These are phyloP conservation scores for Odontesthes bonariensis DNA, from an alignment of 2,113 vertebrate genomes.

Conservation along the genomic window DNA sequence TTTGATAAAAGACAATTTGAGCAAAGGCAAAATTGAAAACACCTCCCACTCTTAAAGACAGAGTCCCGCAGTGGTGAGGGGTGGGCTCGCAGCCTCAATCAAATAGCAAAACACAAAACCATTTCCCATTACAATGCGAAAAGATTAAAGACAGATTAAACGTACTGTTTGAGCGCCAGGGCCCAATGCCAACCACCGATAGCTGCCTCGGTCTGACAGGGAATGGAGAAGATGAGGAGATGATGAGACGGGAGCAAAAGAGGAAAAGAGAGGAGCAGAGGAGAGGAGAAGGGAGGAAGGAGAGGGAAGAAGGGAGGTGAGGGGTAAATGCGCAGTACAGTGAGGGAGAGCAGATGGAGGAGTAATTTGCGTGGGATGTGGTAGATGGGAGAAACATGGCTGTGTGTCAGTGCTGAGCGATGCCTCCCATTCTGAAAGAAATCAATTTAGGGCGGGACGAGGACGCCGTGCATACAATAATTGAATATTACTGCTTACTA, in stretches of 20 bases:
- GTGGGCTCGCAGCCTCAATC: conserved; percentile 72
- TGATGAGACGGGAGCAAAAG: conserved; percentile 45
- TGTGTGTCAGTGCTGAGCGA: conserved; percentile 81
- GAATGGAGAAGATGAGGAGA: conserved; percentile 51
- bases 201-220: conserved; percentile 65
- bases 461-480: conserved; percentile 84
- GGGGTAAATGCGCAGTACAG: conserved; percentile 38
- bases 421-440: conserved; percentile 83
- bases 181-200: conserved; percentile 72
- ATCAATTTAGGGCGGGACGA: conserved; percentile 84
- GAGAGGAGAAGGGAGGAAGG: conserved; percentile 3
- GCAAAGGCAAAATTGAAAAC: conserved; percentile 76
- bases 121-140: conserved; percentile 85
- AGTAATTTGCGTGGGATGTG: conserved; percentile 84
- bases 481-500: conserved; percentile 86
- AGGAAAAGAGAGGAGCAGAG: conserved; percentile 10
- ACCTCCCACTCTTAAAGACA: conserved; percentile 71
- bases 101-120: conserved; percentile 85
- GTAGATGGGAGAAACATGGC: conserved; percentile 81
- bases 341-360: conserved; percentile 82
- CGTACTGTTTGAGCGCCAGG: conserved; percentile 59
- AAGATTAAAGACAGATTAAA: conserved; percentile 86
- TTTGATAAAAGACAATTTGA: conserved; percentile 81
- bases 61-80: conserved; percentile 60
- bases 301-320: conserved; percentile 43